These are phyloP conservation scores for Flexamia atlantica DNA, from an alignment of 2,888 invertebrate genomes.

Conservation along the genomic window DNA sequence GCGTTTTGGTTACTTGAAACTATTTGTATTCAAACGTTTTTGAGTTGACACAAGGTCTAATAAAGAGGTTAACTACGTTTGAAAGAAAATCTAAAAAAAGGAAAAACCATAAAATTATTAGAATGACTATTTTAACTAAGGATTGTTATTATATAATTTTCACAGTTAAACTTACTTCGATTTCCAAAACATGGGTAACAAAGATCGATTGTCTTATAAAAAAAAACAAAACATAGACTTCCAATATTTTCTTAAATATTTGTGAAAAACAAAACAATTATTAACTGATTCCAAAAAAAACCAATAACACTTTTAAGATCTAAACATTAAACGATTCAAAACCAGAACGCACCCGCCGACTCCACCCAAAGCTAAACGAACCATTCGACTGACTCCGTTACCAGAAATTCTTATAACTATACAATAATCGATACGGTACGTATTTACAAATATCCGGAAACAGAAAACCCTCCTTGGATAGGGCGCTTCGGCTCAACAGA, in stretches of 20 bases:
- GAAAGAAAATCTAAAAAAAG: background rate
- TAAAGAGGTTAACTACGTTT: background rate
- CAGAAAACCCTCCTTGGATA: conserved; percentile 9
- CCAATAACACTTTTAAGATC: too few species aligned
- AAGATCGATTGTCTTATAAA: too few species aligned
- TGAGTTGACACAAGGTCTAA: too few species aligned
- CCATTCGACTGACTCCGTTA: background rate
- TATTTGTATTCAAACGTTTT: too few species aligned
- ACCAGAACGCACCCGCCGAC: background rate
- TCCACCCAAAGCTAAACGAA: background rate
- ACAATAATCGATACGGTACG: conserved; percentile 52
- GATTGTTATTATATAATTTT: too few species aligned
- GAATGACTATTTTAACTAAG: too few species aligned
- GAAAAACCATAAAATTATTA: background rate
- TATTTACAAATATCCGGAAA: conserved; percentile 50
- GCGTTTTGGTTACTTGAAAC: conserved; percentile 1
- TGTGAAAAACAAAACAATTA: background rate
- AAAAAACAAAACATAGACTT: too few species aligned
- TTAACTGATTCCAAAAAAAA: background rate
- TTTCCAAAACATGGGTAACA: too few species aligned
- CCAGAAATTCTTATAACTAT: conserved; percentile 46
- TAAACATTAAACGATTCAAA: background rate
- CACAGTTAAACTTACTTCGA: too few species aligned
- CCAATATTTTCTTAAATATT: too few species aligned
- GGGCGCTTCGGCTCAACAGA: conserved; percentile 17